A percentile compares a stretch with the other conserved stretches of the same genome.
These are phyloP conservation scores for Sinocyclocheilus maitianheensis DNA, from an alignment of 2,113 vertebrate species.

Conservation along the genomic window DNA sequence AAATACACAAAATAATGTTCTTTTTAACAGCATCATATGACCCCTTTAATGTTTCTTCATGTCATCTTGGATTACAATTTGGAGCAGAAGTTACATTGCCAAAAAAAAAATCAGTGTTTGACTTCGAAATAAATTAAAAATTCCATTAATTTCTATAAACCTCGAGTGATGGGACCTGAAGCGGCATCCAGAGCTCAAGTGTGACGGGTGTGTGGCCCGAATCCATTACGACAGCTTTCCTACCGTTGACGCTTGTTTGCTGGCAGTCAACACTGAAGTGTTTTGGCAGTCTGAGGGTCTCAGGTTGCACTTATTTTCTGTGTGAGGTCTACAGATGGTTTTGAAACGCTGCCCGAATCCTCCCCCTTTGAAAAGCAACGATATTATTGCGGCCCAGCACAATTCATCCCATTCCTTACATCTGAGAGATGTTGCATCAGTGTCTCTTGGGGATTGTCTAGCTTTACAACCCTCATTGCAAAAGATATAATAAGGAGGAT, in stretches of 20 bases:
- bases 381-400: conserved; percentile 13
- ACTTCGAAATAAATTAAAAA: background rate
- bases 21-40: too few relatives aligned
- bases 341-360: conserved; percentile 41
- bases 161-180: background rate
- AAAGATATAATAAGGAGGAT: conserved; percentile 29
- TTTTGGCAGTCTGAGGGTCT: conserved; percentile 47
- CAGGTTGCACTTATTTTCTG: conserved; percentile 50
- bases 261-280: conserved; percentile 40
- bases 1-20: too few relatives aligned
- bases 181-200: background rate
- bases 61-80: conserved; percentile 14
- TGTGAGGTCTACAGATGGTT: conserved; percentile 53
- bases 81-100: background rate
- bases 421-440: conserved; percentile 39
- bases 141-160: conserved; percentile 5
- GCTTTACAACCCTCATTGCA: conserved; percentile 29
- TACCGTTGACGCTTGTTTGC: conserved; percentile 41
- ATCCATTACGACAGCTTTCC: conserved; percentile 51
- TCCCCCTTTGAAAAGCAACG: background rate
- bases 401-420: conserved; percentile 13
- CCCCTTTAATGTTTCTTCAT: background rate
- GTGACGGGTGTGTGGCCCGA: background rate
- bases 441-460: conserved; percentile 28
- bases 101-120: background rate